Evolutionary conservation across 1,140 invertebrate species (phyloP).

Genomic region (Hypothenemus hampei): DNA sequence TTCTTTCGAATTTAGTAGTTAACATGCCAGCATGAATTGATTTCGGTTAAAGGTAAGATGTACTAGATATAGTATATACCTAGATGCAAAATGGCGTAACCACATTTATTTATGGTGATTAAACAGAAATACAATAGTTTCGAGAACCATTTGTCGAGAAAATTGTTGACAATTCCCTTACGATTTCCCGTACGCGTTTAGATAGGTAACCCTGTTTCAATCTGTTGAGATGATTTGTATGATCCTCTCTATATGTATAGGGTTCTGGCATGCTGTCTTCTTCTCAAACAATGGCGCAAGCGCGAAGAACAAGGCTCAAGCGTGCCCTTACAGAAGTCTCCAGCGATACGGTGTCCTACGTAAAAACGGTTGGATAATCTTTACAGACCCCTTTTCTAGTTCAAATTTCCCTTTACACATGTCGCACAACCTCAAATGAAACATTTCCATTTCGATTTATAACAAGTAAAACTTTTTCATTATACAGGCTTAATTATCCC

Average conservation of each 20-base stretch:
- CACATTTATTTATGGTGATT: too few relatives aligned
- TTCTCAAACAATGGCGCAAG: slow-evolving; percentile 77
- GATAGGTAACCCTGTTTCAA: slow-evolving; percentile 9
- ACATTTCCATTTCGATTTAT: neutral
- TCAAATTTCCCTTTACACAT: slow-evolving; percentile 30
- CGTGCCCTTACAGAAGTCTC: slow-evolving; percentile 83
- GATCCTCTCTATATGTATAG: slow-evolving; percentile 30
- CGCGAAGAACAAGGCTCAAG: slow-evolving; percentile 71
- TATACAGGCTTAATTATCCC: too few relatives aligned
- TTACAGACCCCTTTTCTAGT: slow-evolving; percentile 29
- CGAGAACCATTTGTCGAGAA: too few relatives aligned
- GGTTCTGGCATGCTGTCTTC: slow-evolving; percentile 65
- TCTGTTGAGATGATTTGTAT: slow-evolving; percentile 27
- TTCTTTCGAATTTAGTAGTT: neutral
- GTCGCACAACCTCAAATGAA: slow-evolving; percentile 35
- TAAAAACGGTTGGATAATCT: slow-evolving; percentile 69
- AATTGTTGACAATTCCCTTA: slow-evolving; percentile 12
- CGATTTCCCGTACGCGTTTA: slow-evolving; percentile 6
- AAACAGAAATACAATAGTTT: too few relatives aligned
- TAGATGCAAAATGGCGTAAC: too few relatives aligned
- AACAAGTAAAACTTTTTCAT: neutral
- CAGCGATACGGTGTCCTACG: slow-evolving; percentile 79
- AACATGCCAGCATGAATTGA: too few relatives aligned
- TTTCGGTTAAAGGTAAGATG: too few relatives aligned
- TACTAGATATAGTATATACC: too few relatives aligned